A percentile compares a stretch with the other conserved stretches of the same genome.
Conservation (phyloP, 2,797 vertebrate genomes). For the Sebastes reedi region DNA sequence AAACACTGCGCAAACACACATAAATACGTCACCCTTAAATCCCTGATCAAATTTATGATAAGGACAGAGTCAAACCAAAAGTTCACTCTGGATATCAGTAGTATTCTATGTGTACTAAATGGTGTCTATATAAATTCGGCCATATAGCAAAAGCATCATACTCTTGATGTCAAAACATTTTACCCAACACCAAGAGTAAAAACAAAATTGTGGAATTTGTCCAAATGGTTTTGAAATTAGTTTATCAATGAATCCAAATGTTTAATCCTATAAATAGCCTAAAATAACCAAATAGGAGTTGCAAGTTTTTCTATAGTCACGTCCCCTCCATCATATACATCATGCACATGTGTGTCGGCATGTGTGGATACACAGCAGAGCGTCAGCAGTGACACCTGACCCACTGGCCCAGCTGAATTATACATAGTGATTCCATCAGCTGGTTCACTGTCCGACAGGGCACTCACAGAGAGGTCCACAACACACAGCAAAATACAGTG, state of each 20-base stretch:
- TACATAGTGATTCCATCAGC: conserved; percentile 88
- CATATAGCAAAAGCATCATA: background rate
- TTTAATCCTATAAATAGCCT: background rate
- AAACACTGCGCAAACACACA: background rate
- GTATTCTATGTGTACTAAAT: background rate
- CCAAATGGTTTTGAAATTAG: background rate
- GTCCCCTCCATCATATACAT: background rate
- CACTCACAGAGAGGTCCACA: background rate
- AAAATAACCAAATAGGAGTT: background rate
- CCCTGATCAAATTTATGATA: background rate
- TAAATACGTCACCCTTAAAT: background rate
- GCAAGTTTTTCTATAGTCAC: background rate
- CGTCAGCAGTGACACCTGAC: conserved; percentile 80
- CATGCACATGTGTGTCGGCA: conserved; percentile 42
- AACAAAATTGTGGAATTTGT: background rate
- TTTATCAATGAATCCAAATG: background rate
- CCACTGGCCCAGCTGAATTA: conserved; percentile 86
- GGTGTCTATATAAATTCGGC: background rate
- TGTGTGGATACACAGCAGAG: conserved; percentile 66
- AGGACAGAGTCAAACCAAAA: background rate
- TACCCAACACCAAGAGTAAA: background rate
- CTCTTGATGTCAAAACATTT: background rate
- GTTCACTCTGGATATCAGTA: background rate
- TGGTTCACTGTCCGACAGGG: conserved; percentile 64
- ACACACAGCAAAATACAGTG: conserved; percentile 8